Conservation (phyloP, 2,888 invertebrate genomes). For the Coronaproctus castanopsis region DNA sequence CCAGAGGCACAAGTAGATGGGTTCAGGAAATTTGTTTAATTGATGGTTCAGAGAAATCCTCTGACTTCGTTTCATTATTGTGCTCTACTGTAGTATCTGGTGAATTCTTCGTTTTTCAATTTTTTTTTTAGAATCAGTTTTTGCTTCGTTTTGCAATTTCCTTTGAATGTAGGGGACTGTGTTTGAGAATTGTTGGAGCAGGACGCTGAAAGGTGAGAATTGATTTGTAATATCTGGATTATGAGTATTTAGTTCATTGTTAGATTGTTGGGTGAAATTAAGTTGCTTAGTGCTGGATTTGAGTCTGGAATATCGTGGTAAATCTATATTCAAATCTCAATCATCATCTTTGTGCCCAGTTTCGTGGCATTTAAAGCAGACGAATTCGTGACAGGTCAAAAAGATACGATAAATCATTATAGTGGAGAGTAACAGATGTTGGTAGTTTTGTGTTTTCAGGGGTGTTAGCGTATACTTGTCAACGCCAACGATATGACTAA, state of each 20-base stretch:
- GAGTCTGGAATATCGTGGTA: background rate
- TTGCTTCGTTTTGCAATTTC: background rate
- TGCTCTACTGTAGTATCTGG: background rate
- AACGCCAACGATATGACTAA: background rate
- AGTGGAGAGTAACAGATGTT: background rate
- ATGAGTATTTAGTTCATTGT: background rate
- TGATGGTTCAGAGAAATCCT: background rate
- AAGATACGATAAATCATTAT: background rate
- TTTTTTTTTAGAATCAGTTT: background rate
- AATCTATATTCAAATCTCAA: background rate
- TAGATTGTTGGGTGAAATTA: background rate
- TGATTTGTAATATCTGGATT: background rate
- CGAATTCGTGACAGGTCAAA: background rate
- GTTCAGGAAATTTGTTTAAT: background rate
- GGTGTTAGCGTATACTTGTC: background rate
- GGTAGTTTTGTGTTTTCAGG: background rate
- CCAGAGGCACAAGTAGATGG: no score
- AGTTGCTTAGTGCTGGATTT: background rate
- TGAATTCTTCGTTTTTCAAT: background rate
- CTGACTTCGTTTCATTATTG: background rate
- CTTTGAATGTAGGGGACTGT: background rate
- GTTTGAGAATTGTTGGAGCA: background rate
- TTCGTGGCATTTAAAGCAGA: conserved; percentile 1
- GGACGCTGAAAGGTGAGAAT: background rate
- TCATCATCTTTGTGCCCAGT: background rate